phyloP scores from a whole-genome alignment of 1,140 invertebrate species.

The Euschistus heros region DNA sequence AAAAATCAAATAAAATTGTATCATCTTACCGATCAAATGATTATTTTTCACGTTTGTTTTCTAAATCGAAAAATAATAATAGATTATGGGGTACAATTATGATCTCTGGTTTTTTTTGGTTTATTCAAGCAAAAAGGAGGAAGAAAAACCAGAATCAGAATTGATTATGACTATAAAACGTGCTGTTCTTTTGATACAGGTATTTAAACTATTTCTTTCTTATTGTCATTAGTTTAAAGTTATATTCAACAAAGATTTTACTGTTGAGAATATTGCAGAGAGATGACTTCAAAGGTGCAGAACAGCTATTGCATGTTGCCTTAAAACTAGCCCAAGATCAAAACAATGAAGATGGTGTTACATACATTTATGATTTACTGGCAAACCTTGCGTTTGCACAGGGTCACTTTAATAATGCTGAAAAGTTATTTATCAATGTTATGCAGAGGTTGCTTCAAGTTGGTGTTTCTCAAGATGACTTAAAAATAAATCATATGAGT shows the following conservation, averaged over 20 bases:
- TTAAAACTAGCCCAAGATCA: constrained; percentile 70
- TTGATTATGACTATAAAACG: constrained; percentile 61
- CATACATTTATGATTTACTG: constrained; percentile 82
- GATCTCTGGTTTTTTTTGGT: constrained; percentile 36
- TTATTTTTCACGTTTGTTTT: too few relatives aligned
- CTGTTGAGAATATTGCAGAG: constrained; percentile 40
- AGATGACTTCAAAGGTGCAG: constrained; percentile 65
- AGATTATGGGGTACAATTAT: background rate
- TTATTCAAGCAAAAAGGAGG: constrained; percentile 35
- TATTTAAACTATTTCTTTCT: constrained; percentile 25
- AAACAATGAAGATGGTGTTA: constrained; percentile 59
- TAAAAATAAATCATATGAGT: constrained; percentile 64
- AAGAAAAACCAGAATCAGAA: constrained; percentile 52
- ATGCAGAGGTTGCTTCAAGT: constrained; percentile 59
- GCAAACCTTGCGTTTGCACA: constrained; percentile 76
- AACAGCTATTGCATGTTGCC: constrained; percentile 72
- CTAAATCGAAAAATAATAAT: too few relatives aligned
- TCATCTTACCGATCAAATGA: too few relatives aligned
- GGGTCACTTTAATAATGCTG: constrained; percentile 67
- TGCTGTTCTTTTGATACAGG: constrained; percentile 53
- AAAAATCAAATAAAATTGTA: too few relatives aligned
- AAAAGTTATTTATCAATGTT: constrained; percentile 69
- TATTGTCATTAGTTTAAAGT: too few relatives aligned
- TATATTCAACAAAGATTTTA: too few relatives aligned
- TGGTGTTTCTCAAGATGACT: constrained; percentile 59